Base-by-base conservation (phyloP, 2,113 vertebrate genomes). In the Vidua chalybeata region DNA sequence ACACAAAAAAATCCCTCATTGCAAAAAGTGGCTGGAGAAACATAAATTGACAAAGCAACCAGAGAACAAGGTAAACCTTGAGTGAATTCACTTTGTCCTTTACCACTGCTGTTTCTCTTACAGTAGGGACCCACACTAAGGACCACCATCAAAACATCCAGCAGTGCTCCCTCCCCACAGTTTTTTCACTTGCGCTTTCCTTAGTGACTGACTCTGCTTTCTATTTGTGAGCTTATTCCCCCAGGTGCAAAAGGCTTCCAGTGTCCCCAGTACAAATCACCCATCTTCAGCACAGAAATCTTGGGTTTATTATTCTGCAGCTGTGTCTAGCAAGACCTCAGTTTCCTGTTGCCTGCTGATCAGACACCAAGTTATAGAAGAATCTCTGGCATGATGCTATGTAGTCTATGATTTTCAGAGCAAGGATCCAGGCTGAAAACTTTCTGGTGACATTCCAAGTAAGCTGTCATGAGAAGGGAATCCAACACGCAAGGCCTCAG, bases 391-490 rank as follows among this genome's bases (percentile, higher is more conserved):
- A 13, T 67, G 82, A 74, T 85, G 90, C 68, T 93, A 55, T 55
- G 63, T 28, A 91, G 84, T 54, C 48, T 82, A 6, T 77, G 87
- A 71, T 88, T 93, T 96, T 73, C 11, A 1, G 73, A 95, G 68
- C 72, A 83, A 80, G 51, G 67, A 89, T 91, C 43, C 74, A 88
- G 75, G 82, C 93, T 96, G 91, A 87, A 95, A 91, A 78, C 84
- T 95, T 89, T 39, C 82, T 91, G 91, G 85, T 86, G 59, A 11
- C 56, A 55, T 88, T 96, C 91, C 94, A 96, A 91, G 61, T 59
- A 83, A 93, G 93, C 82, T 95, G 91, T 96, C 87, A 93, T 76
- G 75, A 95, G 93, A 51, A 93, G 84, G 90, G 75, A 93, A 95
- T 97, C 87, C 89, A 91, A 80, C 5, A 9, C 7, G 3, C 71